Base-by-base conservation (phyloP, 35 echinoderm and acorn worm species). In the Stichopus chloronotus region DNA sequence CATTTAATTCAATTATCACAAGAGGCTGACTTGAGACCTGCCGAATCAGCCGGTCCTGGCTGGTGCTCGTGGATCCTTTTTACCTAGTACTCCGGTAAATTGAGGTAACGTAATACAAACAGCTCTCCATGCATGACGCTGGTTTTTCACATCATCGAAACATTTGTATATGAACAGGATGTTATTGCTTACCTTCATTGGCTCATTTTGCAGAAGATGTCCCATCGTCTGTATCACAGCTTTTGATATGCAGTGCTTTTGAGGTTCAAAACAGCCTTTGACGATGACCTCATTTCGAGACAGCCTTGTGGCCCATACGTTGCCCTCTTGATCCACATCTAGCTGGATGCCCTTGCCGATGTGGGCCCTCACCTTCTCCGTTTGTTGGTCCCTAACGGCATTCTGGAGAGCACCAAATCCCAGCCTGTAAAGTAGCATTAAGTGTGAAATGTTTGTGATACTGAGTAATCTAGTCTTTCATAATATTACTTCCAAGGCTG, bases 291-390 rank as follows among this genome's bases (percentile, higher is more conserved):
- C 97, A 78, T 99, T 99, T 78, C 95, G 95, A 21, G 93, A 91
- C 61, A 99, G 97, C 72, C 93, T 96, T 24, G 95, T 99, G 8
- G 95, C 97, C 97, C 97, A 99, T 19, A 99, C 95, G 77, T 96
- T 96, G 23, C 97, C 97, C 23, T 96, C 95, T 17, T 90, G 90
- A 74, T 99, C 97, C 8, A 96, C 90, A 61, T 99, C 95, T 7
- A 99, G 68, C 88, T 99, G 97, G 16, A 99, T 95, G 10, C 97
- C 97, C 54, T 96, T 96, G 7, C 97, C 97, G 20, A 99, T 99
- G 84, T 95, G 93, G 10, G 58, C 65, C 1, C 97, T 87, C 5
- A 99, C 91, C 52, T 93, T 94, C 59, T 93, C 68, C 6, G 97
- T 96, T 56, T 99, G 95, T 20, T 92, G 59, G 78, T 99, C 97